Evolutionary conservation across 1,140 invertebrate species (phyloP).

Genomic region (Scaptomyza graminum): DNA sequence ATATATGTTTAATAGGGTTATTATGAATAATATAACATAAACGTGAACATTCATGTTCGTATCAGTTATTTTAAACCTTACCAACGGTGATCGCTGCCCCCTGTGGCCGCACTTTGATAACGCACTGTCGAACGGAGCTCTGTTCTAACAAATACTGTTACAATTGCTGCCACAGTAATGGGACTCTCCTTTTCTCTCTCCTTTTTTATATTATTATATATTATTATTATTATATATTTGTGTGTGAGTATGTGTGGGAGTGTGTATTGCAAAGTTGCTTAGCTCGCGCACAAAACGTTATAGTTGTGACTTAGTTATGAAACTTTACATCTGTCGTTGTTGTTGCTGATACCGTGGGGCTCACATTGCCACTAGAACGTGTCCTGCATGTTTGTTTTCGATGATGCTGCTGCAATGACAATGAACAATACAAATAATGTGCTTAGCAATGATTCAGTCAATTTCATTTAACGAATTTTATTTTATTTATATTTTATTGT

Average conservation of each 20-base stretch:
- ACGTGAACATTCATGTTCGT: no score
- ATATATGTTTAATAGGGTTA: no score
- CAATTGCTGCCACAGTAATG: not conserved
- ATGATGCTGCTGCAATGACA: conserved; percentile 15
- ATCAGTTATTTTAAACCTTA: not conserved
- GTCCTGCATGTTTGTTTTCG: conserved; percentile 2
- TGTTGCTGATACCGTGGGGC: not conserved
- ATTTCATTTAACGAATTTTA: conserved; percentile 13
- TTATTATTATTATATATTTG: no score
- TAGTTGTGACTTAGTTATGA: no score
- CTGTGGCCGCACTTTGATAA: conserved; percentile 18
- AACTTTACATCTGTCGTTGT: not conserved
- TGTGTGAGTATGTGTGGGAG: no score
- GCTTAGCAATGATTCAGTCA: not conserved
- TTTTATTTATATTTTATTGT: conserved; percentile 39
- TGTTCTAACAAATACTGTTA: not conserved
- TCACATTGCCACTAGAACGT: conserved; percentile 10
- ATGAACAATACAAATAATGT: not conserved
- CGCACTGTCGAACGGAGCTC: not conserved
- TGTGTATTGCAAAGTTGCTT: no score
- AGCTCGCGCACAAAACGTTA: no score
- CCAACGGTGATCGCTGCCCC: not conserved
- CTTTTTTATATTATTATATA: no score
- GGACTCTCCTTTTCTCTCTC: not conserved
- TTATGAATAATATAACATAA: no score